phyloP scores from a whole-genome alignment of 2,113 vertebrate genomes.

The Peromyscus leucopus region DNA sequence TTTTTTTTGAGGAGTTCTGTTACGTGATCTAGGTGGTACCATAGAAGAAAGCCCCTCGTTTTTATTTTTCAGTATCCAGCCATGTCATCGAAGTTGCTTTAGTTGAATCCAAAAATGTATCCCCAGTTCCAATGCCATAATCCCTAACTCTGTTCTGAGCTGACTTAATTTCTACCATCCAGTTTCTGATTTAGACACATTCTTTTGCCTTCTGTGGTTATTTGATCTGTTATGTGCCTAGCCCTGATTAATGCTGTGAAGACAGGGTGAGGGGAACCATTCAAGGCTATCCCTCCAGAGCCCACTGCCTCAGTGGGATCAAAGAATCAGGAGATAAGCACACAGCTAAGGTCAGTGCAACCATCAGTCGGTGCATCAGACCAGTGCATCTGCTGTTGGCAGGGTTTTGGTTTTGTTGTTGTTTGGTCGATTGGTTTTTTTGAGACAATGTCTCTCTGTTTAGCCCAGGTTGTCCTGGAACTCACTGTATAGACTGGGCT shows the following conservation, averaged over 20 bases:
- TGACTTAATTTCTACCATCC: background rate
- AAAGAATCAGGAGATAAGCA: background rate
- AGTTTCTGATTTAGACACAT: fast-evolving
- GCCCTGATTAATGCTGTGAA: background rate
- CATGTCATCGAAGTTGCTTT: background rate
- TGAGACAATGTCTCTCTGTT: background rate
- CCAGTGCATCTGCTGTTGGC: background rate
- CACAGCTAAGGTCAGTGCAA: fast-evolving
- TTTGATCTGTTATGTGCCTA: fast-evolving
- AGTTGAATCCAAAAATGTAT: fast-evolving
- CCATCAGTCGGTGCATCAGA: fast-evolving
- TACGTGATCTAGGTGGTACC: background rate
- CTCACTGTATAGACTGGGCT: background rate
- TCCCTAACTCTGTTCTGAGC: fast-evolving
- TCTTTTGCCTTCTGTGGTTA: fast-evolving
- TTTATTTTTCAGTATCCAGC: background rate
- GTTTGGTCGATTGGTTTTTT: background rate
- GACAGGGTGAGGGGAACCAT: fast-evolving
- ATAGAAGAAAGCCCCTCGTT: background rate
- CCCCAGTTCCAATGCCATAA: fast-evolving
- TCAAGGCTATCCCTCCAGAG: background rate
- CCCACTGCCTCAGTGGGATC: fast-evolving
- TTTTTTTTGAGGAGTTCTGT: background rate
- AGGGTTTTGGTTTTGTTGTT: background rate
- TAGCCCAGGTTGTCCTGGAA: background rate